phyloP scores from a whole-genome alignment of 2,113 vertebrate genomes.

The Cololabis saira region DNA sequence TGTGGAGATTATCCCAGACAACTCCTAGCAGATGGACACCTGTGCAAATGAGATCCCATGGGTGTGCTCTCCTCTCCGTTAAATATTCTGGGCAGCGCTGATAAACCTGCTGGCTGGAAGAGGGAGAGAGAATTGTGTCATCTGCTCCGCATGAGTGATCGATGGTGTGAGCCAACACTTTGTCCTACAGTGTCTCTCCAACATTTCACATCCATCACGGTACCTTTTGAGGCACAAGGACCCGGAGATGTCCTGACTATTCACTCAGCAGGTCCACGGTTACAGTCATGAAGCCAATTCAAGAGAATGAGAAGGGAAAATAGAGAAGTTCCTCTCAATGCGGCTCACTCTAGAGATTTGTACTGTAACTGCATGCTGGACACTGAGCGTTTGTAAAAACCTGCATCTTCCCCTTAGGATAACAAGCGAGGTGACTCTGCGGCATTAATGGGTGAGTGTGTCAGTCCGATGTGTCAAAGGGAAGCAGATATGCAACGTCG shows the following conservation, averaged over 20 bases:
- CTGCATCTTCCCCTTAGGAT: slow-evolving; percentile 29
- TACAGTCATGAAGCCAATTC: slow-evolving; percentile 23
- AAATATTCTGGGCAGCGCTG: slow-evolving; percentile 73
- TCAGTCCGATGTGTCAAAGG: slow-evolving; percentile 64
- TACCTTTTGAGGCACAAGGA: slow-evolving; percentile 38
- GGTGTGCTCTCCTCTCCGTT: slow-evolving; percentile 62
- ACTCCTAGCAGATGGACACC: slow-evolving; percentile 80
- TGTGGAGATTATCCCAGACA: slow-evolving; percentile 79
- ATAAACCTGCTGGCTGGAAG: slow-evolving; percentile 59
- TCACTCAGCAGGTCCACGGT: slow-evolving; percentile 22
- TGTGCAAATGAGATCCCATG: slow-evolving; percentile 79
- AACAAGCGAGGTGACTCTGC: slow-evolving; percentile 53
- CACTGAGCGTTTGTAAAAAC: neutral
- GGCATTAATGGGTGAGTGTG: slow-evolving; percentile 55
- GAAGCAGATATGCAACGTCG: slow-evolving; percentile 54
- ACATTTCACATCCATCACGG: slow-evolving; percentile 63
- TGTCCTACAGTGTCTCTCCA: slow-evolving; percentile 73
- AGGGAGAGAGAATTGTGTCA: slow-evolving; percentile 62
- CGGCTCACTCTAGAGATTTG: slow-evolving; percentile 11
- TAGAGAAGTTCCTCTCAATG: slow-evolving; percentile 6
- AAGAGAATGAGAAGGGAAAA: neutral
- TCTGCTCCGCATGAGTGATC: slow-evolving; percentile 70
- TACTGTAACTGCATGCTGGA: neutral
- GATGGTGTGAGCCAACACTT: slow-evolving; percentile 63
- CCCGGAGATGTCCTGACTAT: slow-evolving; percentile 34